A percentile compares a stretch with the other conserved stretches of the same genome.
Evolutionary conservation across 2,888 invertebrate genomes (phyloP).

Genomic region (Andricus quercusramuli): DNA sequence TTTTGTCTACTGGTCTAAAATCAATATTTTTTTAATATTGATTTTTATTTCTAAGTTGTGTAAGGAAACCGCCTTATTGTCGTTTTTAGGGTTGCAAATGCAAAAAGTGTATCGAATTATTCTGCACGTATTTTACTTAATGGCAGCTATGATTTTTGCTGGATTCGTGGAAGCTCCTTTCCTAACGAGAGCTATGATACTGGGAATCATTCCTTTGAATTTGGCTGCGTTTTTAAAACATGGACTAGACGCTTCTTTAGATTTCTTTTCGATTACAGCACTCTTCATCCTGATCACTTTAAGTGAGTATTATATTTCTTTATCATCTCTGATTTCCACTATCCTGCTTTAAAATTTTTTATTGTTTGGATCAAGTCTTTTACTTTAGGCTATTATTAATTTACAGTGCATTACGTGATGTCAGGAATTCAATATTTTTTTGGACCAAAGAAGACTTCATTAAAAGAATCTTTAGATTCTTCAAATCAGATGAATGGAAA

Average conservation of each 20-base stretch:
- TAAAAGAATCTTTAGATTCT: background rate
- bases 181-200: constrained; percentile 70
- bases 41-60: too few species aligned
- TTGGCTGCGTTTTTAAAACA: constrained; percentile 71
- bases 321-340: background rate
- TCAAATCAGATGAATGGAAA: background rate
- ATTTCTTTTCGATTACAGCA: constrained; percentile 72
- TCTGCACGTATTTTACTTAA: constrained; percentile 70
- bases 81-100: constrained; percentile 69
- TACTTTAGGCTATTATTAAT: constrained; percentile 5
- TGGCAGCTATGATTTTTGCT: constrained; percentile 74
- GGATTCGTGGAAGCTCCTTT: constrained; percentile 74
- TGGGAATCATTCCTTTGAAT: constrained; percentile 74
- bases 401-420: constrained; percentile 73
- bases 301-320: constrained; percentile 63
- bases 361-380: background rate
- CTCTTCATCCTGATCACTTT: constrained; percentile 73
- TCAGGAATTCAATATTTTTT: constrained; percentile 65
- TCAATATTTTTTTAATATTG: too few species aligned
- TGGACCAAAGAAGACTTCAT: constrained; percentile 46
- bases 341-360: background rate
- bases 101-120: constrained; percentile 67
- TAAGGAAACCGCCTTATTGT: background rate
- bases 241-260: constrained; percentile 70
- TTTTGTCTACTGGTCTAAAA: too few species aligned